Conservation (phyloP, 2,888 invertebrate genomes). For the Conus canariensis region DNA sequence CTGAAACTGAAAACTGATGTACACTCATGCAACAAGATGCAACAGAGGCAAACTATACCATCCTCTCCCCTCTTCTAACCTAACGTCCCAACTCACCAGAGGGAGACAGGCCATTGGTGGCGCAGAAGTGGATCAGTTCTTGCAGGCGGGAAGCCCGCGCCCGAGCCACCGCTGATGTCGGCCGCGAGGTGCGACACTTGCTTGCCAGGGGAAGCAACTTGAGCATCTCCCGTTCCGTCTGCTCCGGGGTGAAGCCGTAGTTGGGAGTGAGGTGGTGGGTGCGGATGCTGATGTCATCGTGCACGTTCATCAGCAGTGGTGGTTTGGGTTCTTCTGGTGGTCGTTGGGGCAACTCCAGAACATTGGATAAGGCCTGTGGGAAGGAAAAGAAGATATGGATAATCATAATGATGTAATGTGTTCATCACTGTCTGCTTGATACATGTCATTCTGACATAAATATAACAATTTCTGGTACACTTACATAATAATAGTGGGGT, state of each 20-base stretch:
- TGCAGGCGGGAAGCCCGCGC: conserved; percentile 75
- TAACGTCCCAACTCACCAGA: conserved; percentile 61
- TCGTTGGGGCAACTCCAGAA: conserved; percentile 64
- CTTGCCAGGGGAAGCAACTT: conserved; percentile 61
- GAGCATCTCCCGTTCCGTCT: conserved; percentile 66
- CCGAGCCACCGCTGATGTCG: conserved; percentile 60
- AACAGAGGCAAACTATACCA: too few species aligned
- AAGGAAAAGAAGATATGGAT: neutral
- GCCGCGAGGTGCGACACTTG: conserved; percentile 58
- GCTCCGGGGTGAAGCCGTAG: conserved; percentile 70
- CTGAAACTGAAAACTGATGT: too few species aligned
- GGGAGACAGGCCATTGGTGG: conserved; percentile 68
- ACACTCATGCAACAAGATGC: too few species aligned
- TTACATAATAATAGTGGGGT: too few species aligned
- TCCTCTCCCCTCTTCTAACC: too few species aligned
- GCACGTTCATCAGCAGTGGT: conserved; percentile 70
- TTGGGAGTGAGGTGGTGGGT: conserved; percentile 70
- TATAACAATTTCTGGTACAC: too few species aligned
- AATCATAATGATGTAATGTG: neutral
- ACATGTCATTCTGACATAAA: too few species aligned
- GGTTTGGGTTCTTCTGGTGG: conserved; percentile 64
- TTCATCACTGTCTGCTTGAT: neutral
- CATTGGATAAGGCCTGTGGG: conserved; percentile 61
- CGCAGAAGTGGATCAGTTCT: conserved; percentile 76
- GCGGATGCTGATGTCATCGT: conserved; percentile 70